phyloP scores from a whole-genome alignment of 2,888 invertebrate species.

The Mythimna lalbum region DNA sequence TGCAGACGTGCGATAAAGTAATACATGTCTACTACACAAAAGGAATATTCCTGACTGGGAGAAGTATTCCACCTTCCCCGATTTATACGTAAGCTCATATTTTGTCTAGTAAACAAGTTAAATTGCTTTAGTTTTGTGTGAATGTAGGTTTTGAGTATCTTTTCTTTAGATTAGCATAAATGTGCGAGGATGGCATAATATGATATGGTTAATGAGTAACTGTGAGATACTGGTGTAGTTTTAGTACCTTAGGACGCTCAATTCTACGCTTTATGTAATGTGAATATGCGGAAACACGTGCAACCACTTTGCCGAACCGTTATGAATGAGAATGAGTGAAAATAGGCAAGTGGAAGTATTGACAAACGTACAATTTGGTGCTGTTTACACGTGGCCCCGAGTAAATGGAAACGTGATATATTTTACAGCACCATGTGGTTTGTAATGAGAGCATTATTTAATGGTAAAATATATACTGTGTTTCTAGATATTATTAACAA shows the following conservation, averaged over 20 bases:
- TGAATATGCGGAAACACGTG: conserved; percentile 32
- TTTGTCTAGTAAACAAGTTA: conserved; percentile 61
- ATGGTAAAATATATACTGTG: not conserved
- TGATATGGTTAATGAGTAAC: conserved; percentile 14
- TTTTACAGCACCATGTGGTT: not conserved
- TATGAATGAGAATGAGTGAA: conserved; percentile 28
- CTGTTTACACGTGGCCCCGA: not conserved
- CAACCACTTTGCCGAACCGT: conserved; percentile 13
- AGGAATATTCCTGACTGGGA: conserved; percentile 73
- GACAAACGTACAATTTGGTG: conserved; percentile 3
- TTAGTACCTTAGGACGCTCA: not conserved
- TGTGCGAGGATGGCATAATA: conserved; percentile 6
- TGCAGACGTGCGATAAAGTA: conserved; percentile 78
- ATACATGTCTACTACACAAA: conserved; percentile 72
- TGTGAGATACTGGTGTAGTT: conserved; percentile 20
- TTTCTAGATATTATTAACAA: too few species aligned
- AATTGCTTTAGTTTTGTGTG: conserved; percentile 45
- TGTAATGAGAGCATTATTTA: not conserved
- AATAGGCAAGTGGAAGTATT: conserved; percentile 18
- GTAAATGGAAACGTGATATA: conserved; percentile 2
- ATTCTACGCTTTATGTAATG: conserved; percentile 17
- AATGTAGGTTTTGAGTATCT: conserved; percentile 18
- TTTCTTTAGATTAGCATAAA: conserved; percentile 32
- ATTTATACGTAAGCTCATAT: conserved; percentile 67
- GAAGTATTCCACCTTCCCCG: conserved; percentile 66